Base-by-base conservation (phyloP, 1,140 invertebrate species). In the Plodia interpunctella region DNA sequence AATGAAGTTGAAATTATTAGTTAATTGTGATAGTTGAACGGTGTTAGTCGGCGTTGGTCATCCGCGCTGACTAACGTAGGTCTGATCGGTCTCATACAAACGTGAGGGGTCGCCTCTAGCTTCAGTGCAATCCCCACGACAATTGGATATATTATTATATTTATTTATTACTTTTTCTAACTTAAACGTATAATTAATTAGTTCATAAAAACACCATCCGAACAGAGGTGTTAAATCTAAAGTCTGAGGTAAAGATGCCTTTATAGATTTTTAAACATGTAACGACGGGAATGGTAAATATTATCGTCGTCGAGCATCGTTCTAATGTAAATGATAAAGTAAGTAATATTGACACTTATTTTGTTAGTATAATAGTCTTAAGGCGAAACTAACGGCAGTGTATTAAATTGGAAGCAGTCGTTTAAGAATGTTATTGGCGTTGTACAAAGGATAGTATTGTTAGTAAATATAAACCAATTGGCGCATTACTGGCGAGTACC, bases 241-340 rank as follows among this genome's bases (percentile, higher is more conserved):
- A 89, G 87, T 89, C 87, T 89, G 87, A 89, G 87, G 87, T 89
- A 81, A 87, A 85, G 86, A 89, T 89, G 87, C 87, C 87, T 89
- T 89, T 84, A 81, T 89, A 89, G 87, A 89, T 87, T 84, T 88
- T 85, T 84, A 88, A 88, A 82, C 77, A 71, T 76, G 69, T 83
- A 85, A 76, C 72, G 80, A 77, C 70, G 74, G 74, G 70, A 83
- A 80, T 76, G 74, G 77, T 86, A 79, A 76, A 60, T 79, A 68
- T 78, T 81, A 78, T 76, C 72, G 80, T 78, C 78, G 73, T 78
- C 73, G 80, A 80, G 82, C 83, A 78, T 84, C 82, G 78, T 86
- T 86, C 78, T 84, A 86, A 84, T 76, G 70, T 84, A 84, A 83
- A 83, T 73, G 65, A 61, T 86, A 82, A 77, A 81, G 71, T 86